Base-by-base conservation (phyloP, 2,888 invertebrate species). In the Zelleria hepariella region DNA sequence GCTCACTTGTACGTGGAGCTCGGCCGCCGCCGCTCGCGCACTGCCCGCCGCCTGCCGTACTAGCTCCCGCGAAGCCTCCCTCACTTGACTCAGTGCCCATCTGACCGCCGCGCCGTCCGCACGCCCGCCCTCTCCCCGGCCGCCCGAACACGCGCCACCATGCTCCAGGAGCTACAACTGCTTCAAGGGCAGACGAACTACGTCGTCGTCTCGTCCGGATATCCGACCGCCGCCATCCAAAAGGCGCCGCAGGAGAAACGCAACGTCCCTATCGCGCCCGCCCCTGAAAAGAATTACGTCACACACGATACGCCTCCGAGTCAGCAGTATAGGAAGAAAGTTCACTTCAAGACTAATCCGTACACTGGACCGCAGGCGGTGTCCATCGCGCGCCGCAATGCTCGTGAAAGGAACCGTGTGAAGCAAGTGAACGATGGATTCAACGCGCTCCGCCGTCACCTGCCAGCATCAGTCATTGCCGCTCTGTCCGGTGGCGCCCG, bases 401-500 rank as follows among this genome's bases (percentile, higher is more conserved):
- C 98, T 21, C 91, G 98, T 15, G 98, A 98, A 85, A 90, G 98
- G 65, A 98, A 98, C 78, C 93, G 98, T 65, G 98, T 98, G 62
- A 97, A 97, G 80, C 97, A 97, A 91, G 96, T 96, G 74, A 97
- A 97, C 86, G 96, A 96, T 78, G 97, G 97, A 63, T 97, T 97
- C 78, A 95, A 96, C 58, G 96, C 95, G 53, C 89, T 97, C 8
- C 91, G 97, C 49, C 94, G 95, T 69, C 96, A 97, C 82, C 93
- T 97, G 70, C 97, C 97, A 0, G 92, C 94, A 60, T 92, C 92
- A 24, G 93, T 95, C 3, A 94, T 95, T 49, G 93, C 94, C 61
- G 93, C 93, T 0, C 76, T 94, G 62, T 89, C 79, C 63, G 91
- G 91, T 64, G 90, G 90, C 60, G 91, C 92, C 6, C 91, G 94